Base-by-base conservation (phyloP, 2,113 vertebrate genomes). In the Siniperca chuatsi region DNA sequence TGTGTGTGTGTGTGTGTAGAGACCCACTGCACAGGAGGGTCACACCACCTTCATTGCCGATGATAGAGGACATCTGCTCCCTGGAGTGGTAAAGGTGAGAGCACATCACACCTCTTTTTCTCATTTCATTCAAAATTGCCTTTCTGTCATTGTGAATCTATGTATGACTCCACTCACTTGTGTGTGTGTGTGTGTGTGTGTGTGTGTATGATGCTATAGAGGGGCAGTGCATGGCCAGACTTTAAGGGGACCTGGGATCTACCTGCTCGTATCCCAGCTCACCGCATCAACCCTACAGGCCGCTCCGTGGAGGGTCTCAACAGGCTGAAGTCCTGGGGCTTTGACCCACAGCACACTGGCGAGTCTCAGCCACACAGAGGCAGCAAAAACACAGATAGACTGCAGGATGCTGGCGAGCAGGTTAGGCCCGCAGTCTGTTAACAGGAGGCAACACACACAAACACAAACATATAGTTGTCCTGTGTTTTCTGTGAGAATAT, bases 241-340 rank as follows among this genome's bases (percentile, higher is more conserved):
- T 96, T 95, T 62, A 94, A 90, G 48, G 95, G 95, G 7, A 96
- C 94, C 2, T 96, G 94, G 96, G 96, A 96, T 81, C 86, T 95
- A 60, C 95, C 95, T 11, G 75, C 55, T 23, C 88, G 67, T 6
- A 90, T 93, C 52, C 90, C 93, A 11, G 83, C 75, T 2, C 75
- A 44, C 9, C 6, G 13, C 61, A 84, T 94, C 50, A 95, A 95
- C 80, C 87, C 93, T 3, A 95, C 89, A 0, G 82, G 82, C 1
- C 92, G 93, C 61, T 94, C 93, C 44, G 75, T 9, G 60, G 89
- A 93, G 44, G 95, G 95, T 8, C 91, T 92, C 33, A 54, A 54
- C 23, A 90, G 91, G 62, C 85, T 95, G 25, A 92, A 15, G 78
- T 71, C 76, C 23, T 92, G 91, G 90, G 89, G 90, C 6, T 8